Evolutionary conservation across 2,113 vertebrate genomes (phyloP).

Genomic region (Sorex fumeus): DNA sequence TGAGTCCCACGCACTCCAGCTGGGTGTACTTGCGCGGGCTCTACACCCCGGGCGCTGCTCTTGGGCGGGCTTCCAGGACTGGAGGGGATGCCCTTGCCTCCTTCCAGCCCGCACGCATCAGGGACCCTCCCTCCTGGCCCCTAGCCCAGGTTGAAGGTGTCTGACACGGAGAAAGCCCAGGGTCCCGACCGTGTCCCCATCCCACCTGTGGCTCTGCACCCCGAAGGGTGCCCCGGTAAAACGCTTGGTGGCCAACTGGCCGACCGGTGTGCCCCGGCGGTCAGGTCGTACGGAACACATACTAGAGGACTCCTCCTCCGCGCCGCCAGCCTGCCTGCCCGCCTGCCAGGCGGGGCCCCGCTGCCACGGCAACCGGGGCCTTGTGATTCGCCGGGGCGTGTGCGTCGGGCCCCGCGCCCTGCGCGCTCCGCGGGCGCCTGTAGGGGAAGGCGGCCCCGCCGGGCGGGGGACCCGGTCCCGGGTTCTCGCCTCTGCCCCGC

Average conservation of each 20-base stretch:
- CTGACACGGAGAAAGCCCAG: neutral
- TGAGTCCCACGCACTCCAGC: no score
- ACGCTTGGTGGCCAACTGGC: conserved; percentile 57
- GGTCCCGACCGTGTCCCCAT: neutral
- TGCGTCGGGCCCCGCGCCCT: no score
- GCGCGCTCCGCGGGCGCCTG: no score
- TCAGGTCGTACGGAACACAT: neutral
- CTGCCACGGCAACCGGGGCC: conserved; percentile 57
- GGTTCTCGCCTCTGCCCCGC: neutral
- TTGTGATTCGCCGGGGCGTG: conserved; percentile 7
- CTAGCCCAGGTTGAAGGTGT: neutral
- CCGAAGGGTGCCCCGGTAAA: conserved; percentile 83
- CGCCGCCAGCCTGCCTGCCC: neutral
- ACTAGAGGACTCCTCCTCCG: neutral
- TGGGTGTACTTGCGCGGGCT: no score
- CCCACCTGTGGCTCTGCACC: conserved; percentile 84
- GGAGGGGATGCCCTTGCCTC: no score
- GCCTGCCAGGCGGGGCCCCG: neutral
- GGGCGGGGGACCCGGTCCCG: neutral
- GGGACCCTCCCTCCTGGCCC: rapidly evolving
- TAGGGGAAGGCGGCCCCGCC: no score
- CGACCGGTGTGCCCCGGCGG: neutral
- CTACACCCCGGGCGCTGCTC: neutral
- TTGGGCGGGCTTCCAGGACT: neutral
- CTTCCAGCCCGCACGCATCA: no score